Base-by-base conservation (phyloP, 2,888 invertebrate species). In the Ochlodes sylvanus region DNA sequence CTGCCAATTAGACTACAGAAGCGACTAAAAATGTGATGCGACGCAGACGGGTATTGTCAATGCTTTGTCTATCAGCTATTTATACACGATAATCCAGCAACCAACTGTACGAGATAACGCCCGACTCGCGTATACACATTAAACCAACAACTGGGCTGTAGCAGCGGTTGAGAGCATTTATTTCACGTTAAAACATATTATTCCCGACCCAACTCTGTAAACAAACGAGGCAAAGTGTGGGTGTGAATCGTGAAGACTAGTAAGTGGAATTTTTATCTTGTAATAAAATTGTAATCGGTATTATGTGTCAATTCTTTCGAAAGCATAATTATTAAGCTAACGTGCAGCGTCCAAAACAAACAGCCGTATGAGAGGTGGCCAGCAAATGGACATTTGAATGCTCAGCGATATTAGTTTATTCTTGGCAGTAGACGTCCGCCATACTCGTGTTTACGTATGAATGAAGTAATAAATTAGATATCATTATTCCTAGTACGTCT, bases 21-120 rank as follows among this genome's bases (percentile, higher is more conserved):
- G 27, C 58, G 58, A 42, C 58, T 17, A 69, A 71, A 69, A 69
- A 66, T 68, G 44, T 60, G 50, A 44, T 65, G 60, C 44, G 61
- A 63, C 56, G 63, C 63, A 72, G 68, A 68, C 72, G 72, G 73
- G 74, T 75, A 78, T 80, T 83, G 80, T 83, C 85, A 82, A 87
- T 83, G 85, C 80, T 87, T 88, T 86, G 84, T 89, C 80, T 85
- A 85, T 84, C 76, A 68, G 82, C 92, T 92, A 92, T 92, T 92
- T 90, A 84, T 90, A 90, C 73, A 71, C 81, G 75, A 83, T 88
- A 87, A 89, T 87, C 81, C 86, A 81, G 90, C 91, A 93, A 93
- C 77, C 92, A 91, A 81, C 92, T 93, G 84, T 90, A 92, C 79
- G 86, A 80, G 82, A 87, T 87, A 87, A 87, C 88, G 85, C 79